Percentiles rank a stretch among this genome's conserved stretches.
Evolutionary conservation across 2,113 vertebrate species (phyloP).

Genomic region (Pavo muticus): DNA sequence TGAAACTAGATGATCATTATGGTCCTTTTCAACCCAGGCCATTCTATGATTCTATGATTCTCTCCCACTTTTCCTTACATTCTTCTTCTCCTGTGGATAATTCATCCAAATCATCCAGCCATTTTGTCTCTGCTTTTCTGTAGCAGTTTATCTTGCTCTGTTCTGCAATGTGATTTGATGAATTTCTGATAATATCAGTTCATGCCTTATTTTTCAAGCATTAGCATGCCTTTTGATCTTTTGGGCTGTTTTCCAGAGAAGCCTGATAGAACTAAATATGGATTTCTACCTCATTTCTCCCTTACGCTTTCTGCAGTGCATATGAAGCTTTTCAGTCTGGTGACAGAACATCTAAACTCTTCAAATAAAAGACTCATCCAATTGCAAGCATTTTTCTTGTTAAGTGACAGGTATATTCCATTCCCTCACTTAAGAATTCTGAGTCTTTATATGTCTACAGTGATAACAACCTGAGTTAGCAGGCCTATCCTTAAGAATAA

Average conservation of each 20-base stretch:
- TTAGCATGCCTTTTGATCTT: neutral
- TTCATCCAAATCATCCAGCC: neutral
- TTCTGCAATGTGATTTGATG: neutral
- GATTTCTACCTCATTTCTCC: neutral
- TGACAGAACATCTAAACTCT: neutral
- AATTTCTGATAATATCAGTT: neutral
- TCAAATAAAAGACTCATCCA: neutral
- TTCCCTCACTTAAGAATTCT: neutral
- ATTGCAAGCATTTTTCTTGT: neutral
- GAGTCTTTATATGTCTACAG: neutral
- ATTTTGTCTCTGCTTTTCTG: neutral
- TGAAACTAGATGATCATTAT: no score
- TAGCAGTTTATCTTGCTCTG: neutral
- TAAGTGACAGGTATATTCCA: neutral
- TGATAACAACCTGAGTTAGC: neutral
- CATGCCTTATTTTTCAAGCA: neutral
- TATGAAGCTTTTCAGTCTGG: neutral
- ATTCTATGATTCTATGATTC: neutral
- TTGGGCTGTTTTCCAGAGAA: neutral
- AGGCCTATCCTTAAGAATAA: neutral
- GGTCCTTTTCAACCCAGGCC: no score
- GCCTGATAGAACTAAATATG: neutral
- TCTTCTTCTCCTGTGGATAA: neutral
- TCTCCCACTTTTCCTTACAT: neutral
- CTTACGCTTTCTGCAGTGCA: neutral